Base-by-base conservation (phyloP, 1,140 invertebrate genomes). In the Plectrocnemia conspersa region DNA sequence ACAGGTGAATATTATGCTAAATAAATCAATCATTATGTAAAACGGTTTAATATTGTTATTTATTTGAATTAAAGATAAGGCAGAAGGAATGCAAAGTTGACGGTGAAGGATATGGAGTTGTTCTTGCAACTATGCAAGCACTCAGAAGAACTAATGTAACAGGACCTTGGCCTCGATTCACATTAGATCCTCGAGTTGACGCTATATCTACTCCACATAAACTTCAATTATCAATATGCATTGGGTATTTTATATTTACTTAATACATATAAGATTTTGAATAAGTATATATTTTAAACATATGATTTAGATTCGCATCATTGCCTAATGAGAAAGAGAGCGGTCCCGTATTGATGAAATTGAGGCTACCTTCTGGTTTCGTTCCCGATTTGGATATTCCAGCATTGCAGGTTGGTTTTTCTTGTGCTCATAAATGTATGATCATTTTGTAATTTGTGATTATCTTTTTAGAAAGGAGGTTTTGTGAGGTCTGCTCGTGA, bases 71-170 rank as follows among this genome's bases (percentile, higher is more conserved):
- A 15, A 24, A 61, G 59, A 48, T 61, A 2, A 45, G 27, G 4
- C 41, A 46, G 13, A 54, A 38, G 25, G 16, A 71, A 70, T 42
- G 68, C 89, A 0, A 80, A 80, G 74, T 91, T 10, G 79, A 80
- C 18, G 90, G 88, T 0, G 79, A 79, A 23, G 94, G 95, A 6
- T 79, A 75, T 24, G 94, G 94, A 25, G 82, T 94, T 65, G 89
- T 84, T 0, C 67, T 96, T 35, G 78, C 93, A 24, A 90, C 93
- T 68, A 80, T 97, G 0, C 84, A 83, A 2, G 91, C 88, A 62
- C 78, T 77, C 38, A 93, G 93, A 65, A 89, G 91, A 69, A 80
- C 91, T 24, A 91, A 93, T 68, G 89, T 93, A 3, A 93, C 91
- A 13, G 89, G 86, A 9, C 84, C 91, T 13, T 91, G 87, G 82